These are phyloP conservation scores for Ophioninae sp. DNA, from an alignment of 2,888 invertebrate species.

Conservation along the genomic window DNA sequence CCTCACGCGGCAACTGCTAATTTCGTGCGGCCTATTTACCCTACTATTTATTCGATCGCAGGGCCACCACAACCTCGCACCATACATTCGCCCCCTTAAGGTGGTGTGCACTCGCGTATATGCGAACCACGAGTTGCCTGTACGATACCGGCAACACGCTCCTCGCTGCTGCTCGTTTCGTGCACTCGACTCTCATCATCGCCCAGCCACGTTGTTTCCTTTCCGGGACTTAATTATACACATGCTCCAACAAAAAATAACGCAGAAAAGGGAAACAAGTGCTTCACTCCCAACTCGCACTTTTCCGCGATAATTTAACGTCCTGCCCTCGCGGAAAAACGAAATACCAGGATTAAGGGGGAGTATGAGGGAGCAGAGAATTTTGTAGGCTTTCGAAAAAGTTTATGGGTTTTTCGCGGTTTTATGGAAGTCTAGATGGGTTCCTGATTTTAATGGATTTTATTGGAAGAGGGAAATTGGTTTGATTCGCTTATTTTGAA, in stretches of 20 bases:
- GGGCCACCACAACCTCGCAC: conserved; percentile 55
- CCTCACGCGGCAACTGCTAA: conserved; percentile 72
- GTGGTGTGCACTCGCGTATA: not conserved
- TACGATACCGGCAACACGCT: conserved; percentile 41
- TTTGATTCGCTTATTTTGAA: no score
- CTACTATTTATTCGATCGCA: conserved; percentile 74
- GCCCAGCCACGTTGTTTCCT: conserved; percentile 52
- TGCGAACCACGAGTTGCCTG: not conserved
- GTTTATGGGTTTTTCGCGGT: not conserved
- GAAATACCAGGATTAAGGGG: not conserved
- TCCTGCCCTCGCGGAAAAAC: conserved; percentile 11
- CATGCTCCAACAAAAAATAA: conserved; percentile 17
- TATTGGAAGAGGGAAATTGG: no score
- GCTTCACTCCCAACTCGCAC: conserved; percentile 19
- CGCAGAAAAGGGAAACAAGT: conserved; percentile 20
- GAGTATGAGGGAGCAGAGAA: not conserved
- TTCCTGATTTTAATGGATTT: no score
- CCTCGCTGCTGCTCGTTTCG: conserved; percentile 67
- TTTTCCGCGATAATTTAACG: conserved; percentile 28
- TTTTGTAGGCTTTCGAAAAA: not conserved
- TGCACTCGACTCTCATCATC: conserved; percentile 66
- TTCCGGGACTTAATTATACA: conserved; percentile 37
- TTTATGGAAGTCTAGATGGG: no score
- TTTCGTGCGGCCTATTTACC: conserved; percentile 73
- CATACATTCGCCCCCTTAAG: no score